Conservation (phyloP, 2,113 vertebrate species). For the Pangasianodon hypophthalmus region DNA sequence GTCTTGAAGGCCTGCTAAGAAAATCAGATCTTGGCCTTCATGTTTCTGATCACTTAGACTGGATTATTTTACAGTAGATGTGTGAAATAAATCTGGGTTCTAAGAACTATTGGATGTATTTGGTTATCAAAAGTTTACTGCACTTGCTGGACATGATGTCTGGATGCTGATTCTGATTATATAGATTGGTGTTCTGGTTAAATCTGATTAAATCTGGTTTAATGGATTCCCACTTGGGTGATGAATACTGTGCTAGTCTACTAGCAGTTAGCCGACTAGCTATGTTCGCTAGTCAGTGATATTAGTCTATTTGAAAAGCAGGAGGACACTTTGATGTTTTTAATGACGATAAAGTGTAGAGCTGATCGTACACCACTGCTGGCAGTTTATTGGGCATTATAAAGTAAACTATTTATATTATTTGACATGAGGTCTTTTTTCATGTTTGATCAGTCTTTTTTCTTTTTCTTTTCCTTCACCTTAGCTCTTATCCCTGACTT, state of each 20-base stretch:
- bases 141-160: background rate
- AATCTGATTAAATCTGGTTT: too few species aligned
- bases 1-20: background rate
- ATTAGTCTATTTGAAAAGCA: background rate
- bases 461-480: background rate
- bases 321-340: background rate
- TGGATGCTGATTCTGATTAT: background rate
- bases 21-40: background rate
- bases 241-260: background rate
- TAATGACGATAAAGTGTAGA: background rate
- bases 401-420: too few species aligned
- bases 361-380: background rate
- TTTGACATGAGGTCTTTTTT: constrained; percentile 13
- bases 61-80: background rate
- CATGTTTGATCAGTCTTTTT: background rate
- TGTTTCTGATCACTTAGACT: background rate
- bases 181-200: background rate
- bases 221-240: background rate
- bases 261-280: background rate
- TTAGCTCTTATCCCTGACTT: constrained; percentile 41
- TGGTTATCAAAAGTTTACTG: background rate
- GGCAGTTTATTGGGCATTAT: background rate
- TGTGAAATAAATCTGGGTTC: background rate
- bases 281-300: background rate
- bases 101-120: background rate